These are phyloP conservation scores for Myathropa florea DNA, from an alignment of 2,888 invertebrate species.

Conservation along the genomic window DNA sequence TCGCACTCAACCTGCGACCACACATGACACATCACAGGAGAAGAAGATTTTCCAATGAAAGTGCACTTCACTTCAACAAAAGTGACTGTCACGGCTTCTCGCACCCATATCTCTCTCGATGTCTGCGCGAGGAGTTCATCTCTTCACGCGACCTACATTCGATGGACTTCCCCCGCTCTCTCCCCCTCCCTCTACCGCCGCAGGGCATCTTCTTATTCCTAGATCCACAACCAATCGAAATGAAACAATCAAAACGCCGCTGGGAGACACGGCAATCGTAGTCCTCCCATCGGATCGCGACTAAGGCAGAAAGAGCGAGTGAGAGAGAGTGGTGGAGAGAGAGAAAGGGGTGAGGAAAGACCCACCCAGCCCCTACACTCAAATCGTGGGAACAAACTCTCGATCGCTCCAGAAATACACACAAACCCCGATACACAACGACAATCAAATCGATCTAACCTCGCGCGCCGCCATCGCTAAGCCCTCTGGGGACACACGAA, in stretches of 20 bases:
- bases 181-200: not conserved
- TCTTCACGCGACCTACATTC: conserved; percentile 60
- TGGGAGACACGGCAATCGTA: conserved; percentile 64
- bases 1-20: not conserved
- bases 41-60: conserved; percentile 40
- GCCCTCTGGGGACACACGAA: conserved; percentile 62
- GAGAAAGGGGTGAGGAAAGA: conserved; percentile 1
- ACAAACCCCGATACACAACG: conserved; percentile 26
- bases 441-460: conserved; percentile 55
- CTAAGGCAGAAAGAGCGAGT: no score
- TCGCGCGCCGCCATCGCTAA: conserved; percentile 42
- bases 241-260: conserved; percentile 64
- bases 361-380: conserved; percentile 58
- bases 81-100: conserved; percentile 58
- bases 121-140: conserved; percentile 34
- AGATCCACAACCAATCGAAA: conserved; percentile 5
- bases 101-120: conserved; percentile 57
- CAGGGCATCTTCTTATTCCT: not conserved
- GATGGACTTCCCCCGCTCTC: not conserved
- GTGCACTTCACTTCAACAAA: conserved; percentile 41
- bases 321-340: not conserved
- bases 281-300: conserved; percentile 64
- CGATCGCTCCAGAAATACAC: conserved; percentile 60
- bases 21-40: not conserved
- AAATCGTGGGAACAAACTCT: conserved; percentile 68